phyloP scores from a whole-genome alignment of 2,797 vertebrate species.

The Triplophysa yarkandensis region DNA sequence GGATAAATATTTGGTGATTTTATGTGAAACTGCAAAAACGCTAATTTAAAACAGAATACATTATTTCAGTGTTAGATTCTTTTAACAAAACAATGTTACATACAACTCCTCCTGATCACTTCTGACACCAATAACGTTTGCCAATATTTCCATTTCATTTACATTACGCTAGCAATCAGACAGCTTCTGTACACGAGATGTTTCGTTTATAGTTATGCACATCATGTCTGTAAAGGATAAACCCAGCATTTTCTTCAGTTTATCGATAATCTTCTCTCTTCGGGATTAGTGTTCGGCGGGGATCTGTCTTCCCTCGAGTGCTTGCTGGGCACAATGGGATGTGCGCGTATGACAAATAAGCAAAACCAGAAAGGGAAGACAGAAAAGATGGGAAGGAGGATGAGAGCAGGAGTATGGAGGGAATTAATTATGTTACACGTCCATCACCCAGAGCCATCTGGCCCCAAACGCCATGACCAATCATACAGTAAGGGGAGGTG shows the following conservation, averaged over 20 bases:
- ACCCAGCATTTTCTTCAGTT: constrained; percentile 46
- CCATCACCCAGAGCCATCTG: constrained; percentile 64
- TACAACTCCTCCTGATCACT: constrained; percentile 52
- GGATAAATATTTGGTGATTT: constrained; percentile 52
- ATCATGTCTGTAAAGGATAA: constrained; percentile 49
- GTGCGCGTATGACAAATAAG: constrained; percentile 44
- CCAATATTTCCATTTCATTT: constrained; percentile 63
- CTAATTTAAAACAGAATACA: constrained; percentile 57
- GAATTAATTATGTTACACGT: constrained; percentile 43
- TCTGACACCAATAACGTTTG: constrained; percentile 46
- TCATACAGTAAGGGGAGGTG: constrained; percentile 30
- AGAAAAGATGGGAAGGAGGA: not conserved
- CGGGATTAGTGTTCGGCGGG: constrained; percentile 54
- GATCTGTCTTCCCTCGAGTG: constrained; percentile 46
- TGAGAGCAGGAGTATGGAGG: constrained; percentile 62
- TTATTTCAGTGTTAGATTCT: constrained; percentile 46
- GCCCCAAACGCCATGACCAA: constrained; percentile 60
- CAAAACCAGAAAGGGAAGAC: constrained; percentile 41
- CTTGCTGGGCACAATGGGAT: constrained; percentile 46
- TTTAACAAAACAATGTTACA: constrained; percentile 54
- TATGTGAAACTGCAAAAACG: constrained; percentile 49
- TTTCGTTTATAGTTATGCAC: constrained; percentile 55
- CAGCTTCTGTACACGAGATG: constrained; percentile 57
- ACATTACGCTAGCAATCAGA: constrained; percentile 55
- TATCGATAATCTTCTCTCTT: constrained; percentile 41